Base-by-base conservation (phyloP, 2,797 vertebrate species). In the Hypotaenidia philippensis region DNA sequence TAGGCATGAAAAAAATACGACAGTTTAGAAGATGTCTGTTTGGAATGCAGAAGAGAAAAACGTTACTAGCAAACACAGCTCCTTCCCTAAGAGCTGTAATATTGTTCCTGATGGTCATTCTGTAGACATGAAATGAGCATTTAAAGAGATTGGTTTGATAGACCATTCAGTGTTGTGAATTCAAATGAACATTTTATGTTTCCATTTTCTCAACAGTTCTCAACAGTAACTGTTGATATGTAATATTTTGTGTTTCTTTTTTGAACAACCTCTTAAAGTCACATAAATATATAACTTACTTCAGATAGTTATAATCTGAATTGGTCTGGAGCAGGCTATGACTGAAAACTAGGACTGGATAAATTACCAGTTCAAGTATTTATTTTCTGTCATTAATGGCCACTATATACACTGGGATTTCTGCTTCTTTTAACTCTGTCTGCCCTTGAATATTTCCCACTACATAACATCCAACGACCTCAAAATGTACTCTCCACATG, bases 121-220 rank as follows among this genome's bases (percentile, higher is more conserved):
- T 60, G 68, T 13, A 82, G 71, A 63, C 66, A 63, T 20, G 90
- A 31, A 92, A 87, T 49, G 86, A 76, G 17, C 77, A 65, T 88
- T 93, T 83, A 52, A 59, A 69, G 83, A 83, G 74, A 90, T 55
- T 55, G 66, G 27, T 75, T 70, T 80, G 83, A 89, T 74, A 8
- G 70, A 34, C 70, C 74, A 38, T 63, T 93, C 29, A 82, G 49
- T 31, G 68, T 1, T 36, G 60, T 36, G 56, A 84, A 85, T 74
- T 71, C 89, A 50, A 84, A 86, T 38, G 88, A 90, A 50, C 4
- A 1, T 47, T 93, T 93, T 79, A 79, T 83, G 75, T 10, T 80
- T 87, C 86, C 87, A 65, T 94, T 90, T 95, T 87, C 88, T 79
- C 87, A 47, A 45, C 20, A 22, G 56, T 22, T 17, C 82, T 81